Conservation (phyloP, 2,888 invertebrate genomes). For the Hydroisotoma schaefferi region DNA sequence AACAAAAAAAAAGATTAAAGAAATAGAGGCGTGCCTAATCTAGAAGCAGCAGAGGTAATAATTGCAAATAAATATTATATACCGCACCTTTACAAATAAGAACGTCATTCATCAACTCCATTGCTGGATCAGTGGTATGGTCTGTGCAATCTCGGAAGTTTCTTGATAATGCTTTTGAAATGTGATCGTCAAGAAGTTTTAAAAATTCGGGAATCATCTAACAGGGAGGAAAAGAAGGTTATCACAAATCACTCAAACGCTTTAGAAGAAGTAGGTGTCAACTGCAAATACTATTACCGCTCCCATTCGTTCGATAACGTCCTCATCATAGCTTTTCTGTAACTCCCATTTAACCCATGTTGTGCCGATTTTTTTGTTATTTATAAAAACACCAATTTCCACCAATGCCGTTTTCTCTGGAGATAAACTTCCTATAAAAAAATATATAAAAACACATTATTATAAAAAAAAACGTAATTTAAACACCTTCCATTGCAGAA, state of each 20-base stretch:
- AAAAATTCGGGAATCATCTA: slow-evolving; percentile 40
- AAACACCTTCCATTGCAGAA: not conserved
- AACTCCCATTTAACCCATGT: slow-evolving; percentile 44
- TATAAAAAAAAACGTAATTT: not conserved
- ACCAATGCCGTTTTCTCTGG: slow-evolving; percentile 39
- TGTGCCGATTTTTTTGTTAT: slow-evolving; percentile 42
- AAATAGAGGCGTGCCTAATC: not conserved
- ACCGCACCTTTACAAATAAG: slow-evolving; percentile 38
- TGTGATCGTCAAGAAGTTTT: slow-evolving; percentile 40
- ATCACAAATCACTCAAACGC: not conserved
- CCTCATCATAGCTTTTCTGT: slow-evolving; percentile 32
- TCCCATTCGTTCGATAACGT: slow-evolving; percentile 43
- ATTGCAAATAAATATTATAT: not conserved
- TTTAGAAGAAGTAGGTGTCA: not conserved
- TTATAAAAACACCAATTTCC: slow-evolving; percentile 40
- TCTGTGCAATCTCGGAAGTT: slow-evolving; percentile 41
- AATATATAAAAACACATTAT: not conserved
- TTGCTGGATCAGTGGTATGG: slow-evolving; percentile 36
- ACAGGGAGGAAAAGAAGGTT: slow-evolving; percentile 9
- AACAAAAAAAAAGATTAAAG: not conserved
- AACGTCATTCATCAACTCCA: slow-evolving; percentile 46
- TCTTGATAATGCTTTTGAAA: slow-evolving; percentile 34
- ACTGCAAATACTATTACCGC: slow-evolving; percentile 24
- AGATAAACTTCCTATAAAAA: slow-evolving; percentile 37
- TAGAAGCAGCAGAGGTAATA: too few relatives aligned